These are phyloP conservation scores for Gadopsis bispinosus DNA, from an alignment of 2,797 vertebrate genomes.

Conservation along the genomic window DNA sequence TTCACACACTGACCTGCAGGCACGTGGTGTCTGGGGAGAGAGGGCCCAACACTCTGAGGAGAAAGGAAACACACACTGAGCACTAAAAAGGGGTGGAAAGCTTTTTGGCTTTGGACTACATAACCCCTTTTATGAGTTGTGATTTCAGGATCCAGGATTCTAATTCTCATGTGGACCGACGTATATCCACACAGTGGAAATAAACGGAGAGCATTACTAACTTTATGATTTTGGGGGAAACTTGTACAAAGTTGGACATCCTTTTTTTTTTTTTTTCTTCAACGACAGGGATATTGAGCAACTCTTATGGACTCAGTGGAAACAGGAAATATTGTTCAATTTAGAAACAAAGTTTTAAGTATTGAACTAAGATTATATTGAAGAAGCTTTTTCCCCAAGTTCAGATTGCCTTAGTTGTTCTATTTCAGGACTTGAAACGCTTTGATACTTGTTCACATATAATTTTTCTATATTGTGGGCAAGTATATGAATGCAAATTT, in stretches of 20 bases:
- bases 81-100: slow-evolving; percentile 71
- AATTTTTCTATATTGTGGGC: slow-evolving; percentile 87
- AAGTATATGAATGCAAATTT: slow-evolving; percentile 85
- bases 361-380: slow-evolving; percentile 74
- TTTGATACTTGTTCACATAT: slow-evolving; percentile 85
- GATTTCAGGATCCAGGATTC: slow-evolving; percentile 61
- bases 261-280: slow-evolving; percentile 49
- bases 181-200: slow-evolving; percentile 60
- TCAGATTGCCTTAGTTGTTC: slow-evolving; percentile 86
- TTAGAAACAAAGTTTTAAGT: slow-evolving; percentile 65
- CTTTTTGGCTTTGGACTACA: slow-evolving; percentile 77
- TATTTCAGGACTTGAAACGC: slow-evolving; percentile 83
- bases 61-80: slow-evolving; percentile 55
- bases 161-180: slow-evolving; percentile 59
- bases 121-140: slow-evolving; percentile 66
- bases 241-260: slow-evolving; percentile 73
- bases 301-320: slow-evolving; percentile 71
- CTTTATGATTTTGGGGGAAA: slow-evolving; percentile 66
- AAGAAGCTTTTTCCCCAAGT: slow-evolving; percentile 73
- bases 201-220: slow-evolving; percentile 63
- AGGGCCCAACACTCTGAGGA: slow-evolving; percentile 53
- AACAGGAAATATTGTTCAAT: slow-evolving; percentile 69
- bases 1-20: slow-evolving; percentile 56
- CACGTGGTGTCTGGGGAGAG: slow-evolving; percentile 48
- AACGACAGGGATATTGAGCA: slow-evolving; percentile 71